Conservation (phyloP, 1,140 invertebrate species). For the Trichomalopsis sarcophagae region DNA sequence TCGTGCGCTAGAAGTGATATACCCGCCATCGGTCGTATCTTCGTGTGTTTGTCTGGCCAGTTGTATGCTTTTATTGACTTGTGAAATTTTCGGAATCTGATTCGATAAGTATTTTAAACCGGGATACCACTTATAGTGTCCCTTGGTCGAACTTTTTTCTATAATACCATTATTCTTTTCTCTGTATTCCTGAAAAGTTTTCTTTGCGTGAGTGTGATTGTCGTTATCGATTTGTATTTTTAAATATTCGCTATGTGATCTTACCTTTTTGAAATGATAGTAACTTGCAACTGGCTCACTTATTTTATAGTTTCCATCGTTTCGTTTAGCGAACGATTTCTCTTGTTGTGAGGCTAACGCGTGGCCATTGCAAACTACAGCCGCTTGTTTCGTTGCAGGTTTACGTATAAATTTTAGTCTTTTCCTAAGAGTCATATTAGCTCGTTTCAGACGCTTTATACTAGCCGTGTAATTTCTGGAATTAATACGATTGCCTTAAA, state of each 20-base stretch:
- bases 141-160: slow-evolving; percentile 47
- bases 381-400: slow-evolving; percentile 39
- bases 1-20: slow-evolving; percentile 66
- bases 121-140: slow-evolving; percentile 58
- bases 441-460: slow-evolving; percentile 55
- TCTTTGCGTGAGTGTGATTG: not conserved
- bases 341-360: not conserved
- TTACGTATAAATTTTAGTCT: slow-evolving; percentile 59
- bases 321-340: not conserved
- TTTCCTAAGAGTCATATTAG: slow-evolving; percentile 56
- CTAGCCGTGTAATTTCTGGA: slow-evolving; percentile 23
- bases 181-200: slow-evolving; percentile 54
- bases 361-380: not conserved
- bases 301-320: not conserved
- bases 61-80: slow-evolving; percentile 53
- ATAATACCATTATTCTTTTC: not conserved
- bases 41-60: slow-evolving; percentile 42
- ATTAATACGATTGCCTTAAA: not conserved
- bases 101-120: slow-evolving; percentile 60
- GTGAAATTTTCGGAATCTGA: slow-evolving; percentile 51
- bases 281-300: slow-evolving; percentile 25
- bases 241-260: not conserved
- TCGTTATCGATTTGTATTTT: not conserved
- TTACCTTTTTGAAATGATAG: slow-evolving; percentile 40
- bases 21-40: slow-evolving; percentile 63